A percentile compares a stretch with the other conserved stretches of the same genome.
Conservation (phyloP, 2,888 invertebrate species). For the Idaea aversata region DNA sequence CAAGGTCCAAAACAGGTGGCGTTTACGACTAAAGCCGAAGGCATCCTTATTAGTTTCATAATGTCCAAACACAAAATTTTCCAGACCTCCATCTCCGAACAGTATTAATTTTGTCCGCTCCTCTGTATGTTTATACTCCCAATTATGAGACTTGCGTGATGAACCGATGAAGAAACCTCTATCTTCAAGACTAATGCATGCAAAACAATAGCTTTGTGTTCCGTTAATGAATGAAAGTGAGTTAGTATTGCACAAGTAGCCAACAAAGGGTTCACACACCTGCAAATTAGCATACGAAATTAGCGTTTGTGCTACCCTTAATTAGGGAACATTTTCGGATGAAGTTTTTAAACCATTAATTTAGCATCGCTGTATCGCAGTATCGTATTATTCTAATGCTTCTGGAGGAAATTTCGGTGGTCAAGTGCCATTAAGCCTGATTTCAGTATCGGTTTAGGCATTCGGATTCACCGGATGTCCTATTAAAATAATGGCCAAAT, state of each 20-base stretch:
- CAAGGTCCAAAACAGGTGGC: too few relatives aligned
- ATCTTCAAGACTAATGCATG: conserved; percentile 29
- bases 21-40: too few relatives aligned
- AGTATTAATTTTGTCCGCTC: neutral
- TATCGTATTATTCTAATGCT: conserved; percentile 61
- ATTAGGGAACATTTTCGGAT: conserved; percentile 47
- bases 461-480: conserved; percentile 64
- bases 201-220: conserved; percentile 36
- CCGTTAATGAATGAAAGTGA: conserved; percentile 37
- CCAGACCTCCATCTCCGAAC: neutral
- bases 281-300: conserved; percentile 63
- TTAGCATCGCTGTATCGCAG: conserved; percentile 15
- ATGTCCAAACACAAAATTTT: neutral
- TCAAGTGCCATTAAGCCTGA: conserved; percentile 26
- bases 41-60: neutral
- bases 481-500: conserved; percentile 75
- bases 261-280: conserved; percentile 38
- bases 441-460: conserved; percentile 42
- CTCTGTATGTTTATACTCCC: conserved; percentile 6
- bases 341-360: conserved; percentile 24
- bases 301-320: conserved; percentile 41
- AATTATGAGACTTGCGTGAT: conserved; percentile 28
- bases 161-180: conserved; percentile 16
- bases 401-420: conserved; percentile 32
- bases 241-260: conserved; percentile 41